These are phyloP conservation scores for Parapristionchus giblindavisi DNA, from an alignment of 2,888 invertebrate species.

Conservation along the genomic window DNA sequence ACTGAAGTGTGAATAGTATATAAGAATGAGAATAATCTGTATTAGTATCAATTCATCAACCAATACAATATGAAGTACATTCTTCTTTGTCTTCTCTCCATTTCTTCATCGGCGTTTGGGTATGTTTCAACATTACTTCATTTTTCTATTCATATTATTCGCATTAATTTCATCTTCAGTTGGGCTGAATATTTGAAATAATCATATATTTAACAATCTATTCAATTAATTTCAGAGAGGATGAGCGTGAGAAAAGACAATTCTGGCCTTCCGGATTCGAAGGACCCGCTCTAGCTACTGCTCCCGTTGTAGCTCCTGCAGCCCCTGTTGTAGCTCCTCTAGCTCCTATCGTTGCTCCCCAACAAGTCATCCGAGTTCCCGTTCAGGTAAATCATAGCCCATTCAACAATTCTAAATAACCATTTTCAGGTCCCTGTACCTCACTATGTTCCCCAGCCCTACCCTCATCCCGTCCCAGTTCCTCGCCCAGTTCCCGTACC, in stretches of 20 bases:
- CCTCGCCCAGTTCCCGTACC: conserved; percentile 13
- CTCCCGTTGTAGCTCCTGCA: conserved; percentile 21
- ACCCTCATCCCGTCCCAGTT: conserved; percentile 22
- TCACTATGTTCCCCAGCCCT: conserved; percentile 22
- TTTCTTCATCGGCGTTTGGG: conserved; percentile 1
- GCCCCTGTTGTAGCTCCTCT: conserved; percentile 9
- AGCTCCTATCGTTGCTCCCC: conserved; percentile 11
- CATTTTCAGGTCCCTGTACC: conserved; percentile 29
- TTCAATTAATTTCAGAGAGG: neutral
- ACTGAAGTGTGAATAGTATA: no score
- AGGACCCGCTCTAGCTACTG: neutral
- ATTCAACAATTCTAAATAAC: no score
- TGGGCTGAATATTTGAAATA: no score
- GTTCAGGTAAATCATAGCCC: no score
- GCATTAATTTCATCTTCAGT: neutral
- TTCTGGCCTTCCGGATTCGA: conserved; percentile 15
- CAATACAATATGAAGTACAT: conserved; percentile 6
- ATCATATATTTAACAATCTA: no score
- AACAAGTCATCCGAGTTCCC: conserved; percentile 24
- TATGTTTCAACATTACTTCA: conserved; percentile 1
- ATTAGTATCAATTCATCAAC: conserved; percentile 18
- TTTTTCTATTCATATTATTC: no score
- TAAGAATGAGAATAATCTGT: no score
- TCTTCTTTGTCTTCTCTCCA: neutral
- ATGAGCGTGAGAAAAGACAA: conserved; percentile 7